phyloP scores from a whole-genome alignment of 2,797 vertebrate genomes.

The Hippoglossus hippoglossus region DNA sequence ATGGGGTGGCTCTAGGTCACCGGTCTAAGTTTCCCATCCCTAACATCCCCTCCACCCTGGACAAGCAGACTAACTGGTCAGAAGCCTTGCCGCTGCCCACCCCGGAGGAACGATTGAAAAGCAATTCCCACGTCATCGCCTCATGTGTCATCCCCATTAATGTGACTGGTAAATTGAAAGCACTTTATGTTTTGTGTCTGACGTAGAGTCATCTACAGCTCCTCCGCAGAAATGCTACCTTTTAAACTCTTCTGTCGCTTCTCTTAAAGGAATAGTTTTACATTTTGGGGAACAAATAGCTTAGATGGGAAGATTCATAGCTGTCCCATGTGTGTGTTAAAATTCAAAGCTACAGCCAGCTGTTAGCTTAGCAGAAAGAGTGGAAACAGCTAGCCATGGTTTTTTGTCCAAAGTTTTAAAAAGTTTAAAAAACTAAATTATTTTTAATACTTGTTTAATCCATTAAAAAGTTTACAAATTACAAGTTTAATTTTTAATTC shows the following conservation, averaged over 20 bases:
- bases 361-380: neutral
- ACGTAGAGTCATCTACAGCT: neutral
- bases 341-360: neutral
- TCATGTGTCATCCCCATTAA: conserved; percentile 99
- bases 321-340: neutral
- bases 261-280: neutral
- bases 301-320: neutral
- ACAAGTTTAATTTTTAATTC: too few species aligned
- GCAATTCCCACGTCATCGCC: conserved; percentile 92
- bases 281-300: neutral
- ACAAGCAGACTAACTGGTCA: conserved; percentile 99
- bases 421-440: too few species aligned
- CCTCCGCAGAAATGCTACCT: too few species aligned
- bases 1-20: conserved; percentile 91
- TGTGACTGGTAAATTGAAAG: conserved; percentile 91
- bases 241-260: neutral
- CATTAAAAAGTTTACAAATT: too few species aligned
- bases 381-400: neutral
- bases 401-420: too few species aligned
- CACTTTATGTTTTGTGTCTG: neutral
- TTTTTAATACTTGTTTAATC: too few species aligned
- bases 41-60: conserved; percentile 96
- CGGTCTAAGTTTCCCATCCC: conserved; percentile 94
- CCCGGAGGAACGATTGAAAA: conserved; percentile 97
- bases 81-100: conserved; percentile 96